These are phyloP conservation scores for Euwallacea fornicatus DNA, from an alignment of 1,140 invertebrate genomes.

Conservation along the genomic window DNA sequence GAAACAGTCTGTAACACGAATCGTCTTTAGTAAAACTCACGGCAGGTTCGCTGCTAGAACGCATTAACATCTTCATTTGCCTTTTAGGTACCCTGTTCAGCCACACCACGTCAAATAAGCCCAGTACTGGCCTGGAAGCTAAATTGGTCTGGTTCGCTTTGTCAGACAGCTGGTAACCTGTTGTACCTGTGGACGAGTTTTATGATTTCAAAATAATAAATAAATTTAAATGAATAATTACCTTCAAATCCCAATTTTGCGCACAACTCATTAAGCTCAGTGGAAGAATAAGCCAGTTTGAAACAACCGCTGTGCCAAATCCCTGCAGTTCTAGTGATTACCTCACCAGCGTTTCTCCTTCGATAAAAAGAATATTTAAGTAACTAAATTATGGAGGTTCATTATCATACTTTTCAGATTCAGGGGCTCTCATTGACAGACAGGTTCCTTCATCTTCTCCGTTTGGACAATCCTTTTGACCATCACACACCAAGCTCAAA, in stretches of 20 bases:
- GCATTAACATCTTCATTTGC: conserved; percentile 39
- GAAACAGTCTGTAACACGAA: conserved; percentile 45
- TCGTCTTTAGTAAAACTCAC: conserved; percentile 43
- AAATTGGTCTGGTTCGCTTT: conserved; percentile 20
- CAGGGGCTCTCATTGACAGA: conserved; percentile 35
- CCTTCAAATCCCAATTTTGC: conserved; percentile 51
- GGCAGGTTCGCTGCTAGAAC: conserved; percentile 46
- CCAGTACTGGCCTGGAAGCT: conserved; percentile 38
- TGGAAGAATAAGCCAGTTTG: conserved; percentile 46
- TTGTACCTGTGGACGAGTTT: conserved; percentile 4
- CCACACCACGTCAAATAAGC: conserved; percentile 47
- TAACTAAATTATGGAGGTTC: conserved; percentile 7
- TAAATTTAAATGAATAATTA: conserved; percentile 7
- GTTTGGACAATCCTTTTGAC: conserved; percentile 66
- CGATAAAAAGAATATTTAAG: conserved; percentile 33
- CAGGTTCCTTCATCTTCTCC: conserved; percentile 68
- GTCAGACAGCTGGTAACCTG: conserved; percentile 16
- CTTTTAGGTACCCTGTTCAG: conserved; percentile 34
- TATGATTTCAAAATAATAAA: conserved; percentile 2
- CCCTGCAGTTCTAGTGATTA: conserved; percentile 59
- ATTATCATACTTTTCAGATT: not conserved
- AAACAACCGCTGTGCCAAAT: conserved; percentile 65
- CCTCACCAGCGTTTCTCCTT: conserved; percentile 58
- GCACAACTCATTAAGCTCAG: conserved; percentile 55
- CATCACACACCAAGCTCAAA: conserved; percentile 72